Percentiles rank a stretch among this genome's conserved stretches.
These are phyloP conservation scores for Drosophila pruinosa DNA, from an alignment of 1,140 invertebrate species.

Conservation along the genomic window DNA sequence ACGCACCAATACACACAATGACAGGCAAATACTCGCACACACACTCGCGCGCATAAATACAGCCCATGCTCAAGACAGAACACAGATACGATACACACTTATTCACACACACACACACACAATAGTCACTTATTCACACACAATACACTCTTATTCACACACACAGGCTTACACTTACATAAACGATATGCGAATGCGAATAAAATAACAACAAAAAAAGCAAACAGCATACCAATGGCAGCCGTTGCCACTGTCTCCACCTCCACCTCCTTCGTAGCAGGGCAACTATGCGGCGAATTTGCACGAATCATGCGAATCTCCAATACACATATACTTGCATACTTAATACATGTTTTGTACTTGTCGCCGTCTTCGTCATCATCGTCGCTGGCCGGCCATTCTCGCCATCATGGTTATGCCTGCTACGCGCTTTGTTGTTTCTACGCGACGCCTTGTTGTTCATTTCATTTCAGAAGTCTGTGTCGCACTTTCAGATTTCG, in stretches of 20 bases:
- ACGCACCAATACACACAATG: conserved; percentile 55
- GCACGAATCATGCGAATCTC: conserved; percentile 80
- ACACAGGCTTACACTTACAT: conserved; percentile 24
- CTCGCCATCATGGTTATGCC: conserved; percentile 49
- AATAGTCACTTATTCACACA: too few relatives aligned
- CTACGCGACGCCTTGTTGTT: conserved; percentile 40
- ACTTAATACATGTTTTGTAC: conserved; percentile 78
- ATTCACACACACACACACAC: too few relatives aligned
- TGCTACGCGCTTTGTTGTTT: conserved; percentile 34
- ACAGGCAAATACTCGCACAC: conserved; percentile 32
- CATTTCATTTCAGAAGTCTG: conserved; percentile 36
- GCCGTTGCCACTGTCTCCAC: background rate
- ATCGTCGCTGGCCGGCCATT: conserved; percentile 48
- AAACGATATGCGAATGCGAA: conserved; percentile 76
- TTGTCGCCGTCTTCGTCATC: conserved; percentile 63
- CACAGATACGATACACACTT: conserved; percentile 28
- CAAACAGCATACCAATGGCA: conserved; percentile 43
- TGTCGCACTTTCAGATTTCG: conserved; percentile 43
- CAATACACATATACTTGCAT: conserved; percentile 55
- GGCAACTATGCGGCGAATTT: conserved; percentile 78
- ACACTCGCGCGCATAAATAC: conserved; percentile 4
- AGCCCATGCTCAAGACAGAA: conserved; percentile 27
- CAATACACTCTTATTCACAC: too few relatives aligned
- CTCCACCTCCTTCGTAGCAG: conserved; percentile 25
- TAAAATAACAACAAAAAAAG: conserved; percentile 66